Percentiles rank a stretch among this genome's conserved stretches.
Evolutionary conservation across 2,797 vertebrate genomes (phyloP).

Genomic region (Melanogrammus aeglefinus): DNA sequence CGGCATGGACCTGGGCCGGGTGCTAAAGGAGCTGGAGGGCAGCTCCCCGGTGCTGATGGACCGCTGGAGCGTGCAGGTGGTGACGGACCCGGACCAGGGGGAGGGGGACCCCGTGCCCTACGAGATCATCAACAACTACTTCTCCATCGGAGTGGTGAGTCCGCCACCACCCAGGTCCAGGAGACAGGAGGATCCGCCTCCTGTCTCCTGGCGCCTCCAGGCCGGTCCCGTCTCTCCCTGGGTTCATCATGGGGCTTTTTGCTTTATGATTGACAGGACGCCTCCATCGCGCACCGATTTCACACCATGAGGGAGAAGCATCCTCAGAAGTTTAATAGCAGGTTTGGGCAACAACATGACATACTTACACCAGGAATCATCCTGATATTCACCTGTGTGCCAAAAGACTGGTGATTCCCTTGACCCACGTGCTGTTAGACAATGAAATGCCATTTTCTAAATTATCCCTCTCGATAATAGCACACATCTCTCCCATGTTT

Average conservation of each 20-base stretch:
- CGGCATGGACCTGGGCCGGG: conserved; percentile 81
- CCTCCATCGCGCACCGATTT: conserved; percentile 93
- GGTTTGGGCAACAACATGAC: conserved; percentile 61
- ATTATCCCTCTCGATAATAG: neutral
- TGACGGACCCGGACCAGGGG: conserved; percentile 75
- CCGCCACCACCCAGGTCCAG: neutral
- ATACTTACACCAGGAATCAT: neutral
- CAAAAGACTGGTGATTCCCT: too few species aligned
- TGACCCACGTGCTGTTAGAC: neutral
- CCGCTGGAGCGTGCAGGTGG: conserved; percentile 88
- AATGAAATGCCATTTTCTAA: neutral
- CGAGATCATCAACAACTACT: conserved; percentile 97
- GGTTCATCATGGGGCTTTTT: neutral
- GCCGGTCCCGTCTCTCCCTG: neutral
- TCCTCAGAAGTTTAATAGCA: conserved; percentile 96
- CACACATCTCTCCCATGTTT: neutral
- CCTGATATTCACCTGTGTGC: neutral
- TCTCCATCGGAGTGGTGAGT: conserved; percentile 94
- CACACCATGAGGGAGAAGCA: conserved; percentile 93
- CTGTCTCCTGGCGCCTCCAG: neutral
- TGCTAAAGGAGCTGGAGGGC: conserved; percentile 85
- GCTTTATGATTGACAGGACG: conserved; percentile 76
- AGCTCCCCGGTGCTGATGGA: conserved; percentile 82
- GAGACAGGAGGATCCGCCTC: neutral
- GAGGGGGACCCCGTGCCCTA: conserved; percentile 90